These are phyloP conservation scores for Ptilorrhoa leucosticta DNA, from an alignment of 2,113 vertebrate genomes.

Conservation along the genomic window DNA sequence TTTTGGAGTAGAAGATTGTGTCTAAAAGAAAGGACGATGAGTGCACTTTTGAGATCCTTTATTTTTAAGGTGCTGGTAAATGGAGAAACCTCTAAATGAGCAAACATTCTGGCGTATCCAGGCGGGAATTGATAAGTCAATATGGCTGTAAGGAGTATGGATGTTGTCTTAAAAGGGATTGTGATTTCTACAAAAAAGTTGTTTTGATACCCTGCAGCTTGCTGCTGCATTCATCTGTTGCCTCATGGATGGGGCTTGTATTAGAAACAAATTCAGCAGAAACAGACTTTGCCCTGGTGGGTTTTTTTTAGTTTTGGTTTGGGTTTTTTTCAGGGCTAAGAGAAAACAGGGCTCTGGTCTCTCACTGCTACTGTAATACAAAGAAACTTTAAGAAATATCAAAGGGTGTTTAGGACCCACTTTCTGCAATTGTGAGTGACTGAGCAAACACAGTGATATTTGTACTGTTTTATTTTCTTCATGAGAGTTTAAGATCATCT, in stretches of 20 bases:
- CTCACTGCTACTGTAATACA: background rate
- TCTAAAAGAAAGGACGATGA: background rate
- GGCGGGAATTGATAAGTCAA: background rate
- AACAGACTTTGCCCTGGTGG: background rate
- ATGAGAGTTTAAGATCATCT: background rate
- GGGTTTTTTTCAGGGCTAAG: background rate
- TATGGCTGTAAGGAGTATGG: background rate
- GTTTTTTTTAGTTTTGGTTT: background rate
- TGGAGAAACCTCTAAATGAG: background rate
- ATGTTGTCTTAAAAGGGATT: background rate
- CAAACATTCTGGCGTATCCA: background rate
- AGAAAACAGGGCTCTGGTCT: background rate
- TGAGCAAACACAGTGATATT: conserved; percentile 17
- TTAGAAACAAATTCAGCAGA: background rate
- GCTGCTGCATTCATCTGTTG: background rate
- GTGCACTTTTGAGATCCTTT: background rate
- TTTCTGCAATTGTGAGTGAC: background rate
- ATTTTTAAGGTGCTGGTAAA: background rate
- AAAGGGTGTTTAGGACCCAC: background rate
- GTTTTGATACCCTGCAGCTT: background rate
- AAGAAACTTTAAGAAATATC: background rate
- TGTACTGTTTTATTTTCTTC: background rate
- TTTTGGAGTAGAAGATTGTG: background rate
- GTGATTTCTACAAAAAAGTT: background rate
- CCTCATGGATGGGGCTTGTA: background rate